Evolutionary conservation across 2,113 vertebrate species (phyloP).

Genomic region (Gopherus evgoodei): DNA sequence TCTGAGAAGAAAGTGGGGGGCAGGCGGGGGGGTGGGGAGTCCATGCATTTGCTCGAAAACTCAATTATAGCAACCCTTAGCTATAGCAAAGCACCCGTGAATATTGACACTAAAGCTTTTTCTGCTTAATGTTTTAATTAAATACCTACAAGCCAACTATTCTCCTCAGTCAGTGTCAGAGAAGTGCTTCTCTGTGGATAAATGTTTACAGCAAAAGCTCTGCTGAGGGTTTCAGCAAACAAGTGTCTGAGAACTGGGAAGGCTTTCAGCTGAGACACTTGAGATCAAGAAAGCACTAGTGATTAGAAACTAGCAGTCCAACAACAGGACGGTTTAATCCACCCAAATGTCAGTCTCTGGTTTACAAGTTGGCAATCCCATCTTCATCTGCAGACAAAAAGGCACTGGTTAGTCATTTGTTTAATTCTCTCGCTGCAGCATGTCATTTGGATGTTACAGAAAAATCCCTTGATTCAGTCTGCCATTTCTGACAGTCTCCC

Average conservation of each 20-base stretch:
- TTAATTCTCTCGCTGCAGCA: conserved; percentile 83
- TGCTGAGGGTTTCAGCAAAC: conserved; percentile 81
- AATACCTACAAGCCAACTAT: conserved; percentile 83
- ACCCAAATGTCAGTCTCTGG: conserved; percentile 83
- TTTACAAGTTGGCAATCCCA: conserved; percentile 83
- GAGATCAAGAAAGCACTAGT: conserved; percentile 77
- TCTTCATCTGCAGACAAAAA: conserved; percentile 85
- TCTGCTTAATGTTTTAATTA: conserved; percentile 88
- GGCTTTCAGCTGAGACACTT: conserved; percentile 74
- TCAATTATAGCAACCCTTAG: conserved; percentile 77
- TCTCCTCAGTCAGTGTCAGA: conserved; percentile 78
- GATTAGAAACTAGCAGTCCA: conserved; percentile 79
- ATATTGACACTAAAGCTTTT: conserved; percentile 81
- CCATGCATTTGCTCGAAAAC: conserved; percentile 72
- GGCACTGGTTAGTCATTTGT: conserved; percentile 87
- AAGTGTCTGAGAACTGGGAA: conserved; percentile 75
- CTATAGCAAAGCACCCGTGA: conserved; percentile 76
- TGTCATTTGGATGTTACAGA: conserved; percentile 85
- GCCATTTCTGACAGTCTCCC: conserved; percentile 88
- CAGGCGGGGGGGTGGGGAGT: neutral
- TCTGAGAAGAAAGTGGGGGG: conserved; percentile 55
- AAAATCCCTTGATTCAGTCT: conserved; percentile 86
- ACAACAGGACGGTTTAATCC: conserved; percentile 83
- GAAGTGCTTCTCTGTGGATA: conserved; percentile 79
- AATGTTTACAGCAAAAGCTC: conserved; percentile 82